phyloP scores from a whole-genome alignment of 2,888 invertebrate species.

The Clistopyga incitator region DNA sequence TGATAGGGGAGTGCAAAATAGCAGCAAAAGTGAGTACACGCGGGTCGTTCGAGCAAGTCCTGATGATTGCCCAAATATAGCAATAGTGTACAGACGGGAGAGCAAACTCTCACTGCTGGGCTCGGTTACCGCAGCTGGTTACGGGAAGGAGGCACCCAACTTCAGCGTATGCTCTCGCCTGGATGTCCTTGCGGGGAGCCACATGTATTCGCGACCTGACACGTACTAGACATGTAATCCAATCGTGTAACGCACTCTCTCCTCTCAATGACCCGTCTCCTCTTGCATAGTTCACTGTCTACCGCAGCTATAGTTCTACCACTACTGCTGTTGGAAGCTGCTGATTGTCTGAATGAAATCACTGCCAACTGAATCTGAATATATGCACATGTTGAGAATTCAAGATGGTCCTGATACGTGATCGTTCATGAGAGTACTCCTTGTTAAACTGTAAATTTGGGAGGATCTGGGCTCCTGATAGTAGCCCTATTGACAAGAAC shows the following conservation, averaged over 20 bases:
- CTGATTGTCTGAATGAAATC: constrained; percentile 37
- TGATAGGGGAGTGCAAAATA: neutral
- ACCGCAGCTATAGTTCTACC: constrained; percentile 1
- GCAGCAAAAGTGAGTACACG: neutral
- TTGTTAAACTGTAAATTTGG: too few relatives aligned
- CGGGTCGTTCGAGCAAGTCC: constrained; percentile 16
- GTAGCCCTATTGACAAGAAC: neutral
- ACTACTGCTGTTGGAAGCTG: constrained; percentile 16
- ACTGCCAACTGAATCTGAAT: neutral
- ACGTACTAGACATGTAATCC: constrained; percentile 65
- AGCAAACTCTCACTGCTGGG: constrained; percentile 12
- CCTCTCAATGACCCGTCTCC: constrained; percentile 52
- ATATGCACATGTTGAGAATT: neutral
- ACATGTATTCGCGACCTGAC: constrained; percentile 66
- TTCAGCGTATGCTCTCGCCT: constrained; percentile 18
- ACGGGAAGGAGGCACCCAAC: constrained; percentile 17
- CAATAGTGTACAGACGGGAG: constrained; percentile 20
- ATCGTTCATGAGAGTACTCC: too few relatives aligned
- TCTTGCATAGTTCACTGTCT: constrained; percentile 21
- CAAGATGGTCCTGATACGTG: too few relatives aligned
- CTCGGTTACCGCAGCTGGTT: constrained; percentile 35
- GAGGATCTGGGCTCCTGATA: too few relatives aligned
- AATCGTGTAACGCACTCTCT: constrained; percentile 63
- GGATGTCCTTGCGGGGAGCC: constrained; percentile 39
- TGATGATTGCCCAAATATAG: constrained; percentile 33